A percentile compares a stretch with the other conserved stretches of the same genome.
phyloP scores from a whole-genome alignment of 30 jellyfish, hydroid and myxozoan genomes.

The Aurelia sp. region DNA sequence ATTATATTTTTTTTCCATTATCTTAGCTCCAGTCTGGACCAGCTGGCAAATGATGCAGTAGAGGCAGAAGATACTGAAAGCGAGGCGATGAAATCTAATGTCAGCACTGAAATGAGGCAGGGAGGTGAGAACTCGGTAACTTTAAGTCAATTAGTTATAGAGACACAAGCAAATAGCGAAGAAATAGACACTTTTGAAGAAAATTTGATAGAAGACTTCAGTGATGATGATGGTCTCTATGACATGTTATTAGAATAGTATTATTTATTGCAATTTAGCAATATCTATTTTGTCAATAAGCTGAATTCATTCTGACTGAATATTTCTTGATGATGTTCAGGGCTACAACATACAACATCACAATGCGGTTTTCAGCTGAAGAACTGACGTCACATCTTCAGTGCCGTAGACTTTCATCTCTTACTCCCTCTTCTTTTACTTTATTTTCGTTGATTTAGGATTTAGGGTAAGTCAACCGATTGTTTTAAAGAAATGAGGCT shows the following conservation, averaged over 20 bases:
- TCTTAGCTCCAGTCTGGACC: constrained; percentile 23
- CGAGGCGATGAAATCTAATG: not conserved
- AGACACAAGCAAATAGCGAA: constrained; percentile 22
- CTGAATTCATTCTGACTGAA: too few species aligned
- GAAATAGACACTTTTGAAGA: constrained; percentile 48
- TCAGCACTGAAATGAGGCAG: not conserved
- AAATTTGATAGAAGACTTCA: constrained; percentile 44
- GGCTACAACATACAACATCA: too few species aligned
- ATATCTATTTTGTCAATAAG: too few species aligned
- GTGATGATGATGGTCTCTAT: constrained; percentile 52
- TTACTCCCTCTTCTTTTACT: too few species aligned
- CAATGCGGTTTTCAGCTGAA: too few species aligned
- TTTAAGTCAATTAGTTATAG: constrained; percentile 40
- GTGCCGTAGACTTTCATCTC: too few species aligned
- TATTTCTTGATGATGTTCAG: too few species aligned
- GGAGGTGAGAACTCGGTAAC: constrained; percentile 21
- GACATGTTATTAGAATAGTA: constrained; percentile 3
- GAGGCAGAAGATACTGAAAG: constrained; percentile 10
- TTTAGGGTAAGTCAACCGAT: too few species aligned
- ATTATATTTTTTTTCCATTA: not conserved
- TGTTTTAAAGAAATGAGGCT: too few species aligned
- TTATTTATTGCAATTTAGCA: too few species aligned
- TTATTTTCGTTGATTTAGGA: too few species aligned
- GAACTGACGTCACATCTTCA: too few species aligned
- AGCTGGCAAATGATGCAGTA: constrained; percentile 2